Conservation (phyloP, 2,113 vertebrate genomes). For the Morphnarchus princeps region DNA sequence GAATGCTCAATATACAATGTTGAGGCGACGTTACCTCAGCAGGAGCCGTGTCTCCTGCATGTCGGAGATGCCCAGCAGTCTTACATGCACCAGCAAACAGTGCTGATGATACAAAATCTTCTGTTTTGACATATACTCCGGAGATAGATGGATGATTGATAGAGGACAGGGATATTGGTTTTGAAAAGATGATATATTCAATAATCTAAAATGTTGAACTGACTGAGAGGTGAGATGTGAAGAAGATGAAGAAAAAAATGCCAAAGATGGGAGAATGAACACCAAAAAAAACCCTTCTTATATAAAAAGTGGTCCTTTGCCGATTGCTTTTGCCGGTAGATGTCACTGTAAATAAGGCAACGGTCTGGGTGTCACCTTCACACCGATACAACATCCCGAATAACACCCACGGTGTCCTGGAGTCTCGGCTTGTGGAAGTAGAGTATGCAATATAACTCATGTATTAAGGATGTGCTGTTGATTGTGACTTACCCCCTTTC, state of each 20-base stretch:
- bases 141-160: not conserved
- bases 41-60: not conserved
- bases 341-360: conserved; percentile 27
- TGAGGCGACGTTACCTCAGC: not conserved
- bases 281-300: accelerated
- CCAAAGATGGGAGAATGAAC: not conserved
- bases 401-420: accelerated
- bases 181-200: not conserved
- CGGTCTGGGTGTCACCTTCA: not conserved
- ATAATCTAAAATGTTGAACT: not conserved
- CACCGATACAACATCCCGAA: accelerated
- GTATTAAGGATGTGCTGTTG: not conserved
- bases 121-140: not conserved
- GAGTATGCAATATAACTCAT: accelerated
- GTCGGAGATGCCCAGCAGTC: not conserved
- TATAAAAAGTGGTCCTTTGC: not conserved
- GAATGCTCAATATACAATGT: not conserved
- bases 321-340: not conserved
- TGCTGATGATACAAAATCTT: not conserved
- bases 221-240: not conserved
- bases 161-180: not conserved
- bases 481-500: not conserved
- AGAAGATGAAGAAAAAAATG: not conserved
- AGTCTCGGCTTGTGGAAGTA: not conserved
- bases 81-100: not conserved